These are phyloP conservation scores for Orchesella flavescens DNA, from an alignment of 2,888 invertebrate genomes.

Conservation along the genomic window DNA sequence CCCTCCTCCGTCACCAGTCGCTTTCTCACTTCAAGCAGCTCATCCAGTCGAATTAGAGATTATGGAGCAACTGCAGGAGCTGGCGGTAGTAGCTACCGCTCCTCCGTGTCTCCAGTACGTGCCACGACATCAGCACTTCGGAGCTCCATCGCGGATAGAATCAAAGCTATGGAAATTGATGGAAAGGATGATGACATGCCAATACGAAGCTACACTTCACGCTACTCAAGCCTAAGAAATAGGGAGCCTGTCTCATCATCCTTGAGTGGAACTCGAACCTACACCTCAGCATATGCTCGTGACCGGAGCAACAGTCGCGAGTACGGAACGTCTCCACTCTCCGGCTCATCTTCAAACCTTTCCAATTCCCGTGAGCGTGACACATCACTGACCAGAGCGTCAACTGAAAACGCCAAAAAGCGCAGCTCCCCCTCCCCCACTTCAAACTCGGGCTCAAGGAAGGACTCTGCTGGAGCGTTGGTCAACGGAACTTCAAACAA, in stretches of 20 bases:
- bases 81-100: conserved; percentile 54
- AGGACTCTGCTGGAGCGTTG: conserved; percentile 28
- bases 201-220: conserved; percentile 32
- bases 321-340: conserved; percentile 58
- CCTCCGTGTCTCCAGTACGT: conserved; percentile 69
- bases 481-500: conserved; percentile 19
- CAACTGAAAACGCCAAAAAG: conserved; percentile 55
- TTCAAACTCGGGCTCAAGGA: conserved; percentile 29
- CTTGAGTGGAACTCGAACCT: conserved; percentile 28
- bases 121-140: conserved; percentile 54
- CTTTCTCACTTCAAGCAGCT: conserved; percentile 57
- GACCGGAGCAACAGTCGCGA: conserved; percentile 70
- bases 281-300: conserved; percentile 58
- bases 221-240: conserved; percentile 56
- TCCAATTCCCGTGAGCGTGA: conserved; percentile 55
- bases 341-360: conserved; percentile 38
- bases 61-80: conserved; percentile 45
- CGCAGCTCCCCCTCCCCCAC: conserved; percentile 59
- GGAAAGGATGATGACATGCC: conserved; percentile 63
- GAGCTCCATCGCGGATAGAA: conserved; percentile 62
- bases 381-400: conserved; percentile 48
- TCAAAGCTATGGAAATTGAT: conserved; percentile 67
- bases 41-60: conserved; percentile 54
- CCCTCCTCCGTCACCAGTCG: conserved; percentile 59
- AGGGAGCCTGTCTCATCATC: conserved; percentile 42